Base-by-base conservation (phyloP, 2,797 vertebrate genomes). In the Gadopsis marmoratus region DNA sequence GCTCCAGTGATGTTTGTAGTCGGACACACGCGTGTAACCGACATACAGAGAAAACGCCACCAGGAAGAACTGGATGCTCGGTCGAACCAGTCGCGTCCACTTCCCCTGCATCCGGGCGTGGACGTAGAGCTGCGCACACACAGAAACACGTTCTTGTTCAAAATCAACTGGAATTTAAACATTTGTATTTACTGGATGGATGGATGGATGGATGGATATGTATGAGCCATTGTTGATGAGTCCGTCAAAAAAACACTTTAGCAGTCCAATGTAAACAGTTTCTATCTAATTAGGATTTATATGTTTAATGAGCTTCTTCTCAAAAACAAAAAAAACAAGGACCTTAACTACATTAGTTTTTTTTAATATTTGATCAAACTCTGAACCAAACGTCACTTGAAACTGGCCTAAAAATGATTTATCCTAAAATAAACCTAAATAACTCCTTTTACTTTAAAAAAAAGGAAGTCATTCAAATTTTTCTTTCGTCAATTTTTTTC, bases 1-100 rank as follows among this genome's bases (percentile, higher is more conserved):
- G 0, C 97, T 97, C 96, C 96, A 97, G 95, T 99, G 97, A 89
- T 99, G 98, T 54, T 98, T 98, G 93, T 97, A 96, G 94, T 99
- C 98, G 0, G 97, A 97, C 23, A 99, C 96, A 0, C 97, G 95
- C 0, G 97, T 97, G 94, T 98, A 99, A 31, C 95, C 98, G n/a
- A 99, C 98, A 0, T 96, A 99, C 51, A 99, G 78, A 1, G 98
- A 94, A 0, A 98, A 98, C 14, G 95, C 79, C 71, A 99, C 81
- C 86, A 99, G 94, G 93, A 98, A 96, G 94, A 99, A 98, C 94
- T 99, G 98, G 81, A 98, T 93, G 0, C 97, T 98, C 50, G 97
- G 98, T 13, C 98, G 94, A 14, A 98, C 94, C 65, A 99, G 92
- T 2, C 98, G 96, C 0, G 97, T 97, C 97, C 97, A 98, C 78